phyloP scores from a whole-genome alignment of 1,140 invertebrate genomes.

The Neomicropteryx cornuta region DNA sequence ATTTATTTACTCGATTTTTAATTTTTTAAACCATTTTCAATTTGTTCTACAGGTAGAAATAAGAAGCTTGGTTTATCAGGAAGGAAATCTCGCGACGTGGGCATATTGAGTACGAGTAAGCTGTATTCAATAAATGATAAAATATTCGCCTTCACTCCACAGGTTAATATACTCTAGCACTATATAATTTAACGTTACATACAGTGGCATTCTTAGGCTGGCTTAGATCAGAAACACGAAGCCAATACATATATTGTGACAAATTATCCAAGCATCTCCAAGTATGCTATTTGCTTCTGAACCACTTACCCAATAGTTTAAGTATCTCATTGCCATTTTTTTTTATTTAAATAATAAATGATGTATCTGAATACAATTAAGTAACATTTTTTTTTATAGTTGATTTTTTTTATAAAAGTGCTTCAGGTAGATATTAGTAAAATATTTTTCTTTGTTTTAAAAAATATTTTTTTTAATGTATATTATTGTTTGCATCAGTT shows the following conservation, averaged over 20 bases:
- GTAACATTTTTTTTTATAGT: slow-evolving; percentile 9
- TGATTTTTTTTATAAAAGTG: slow-evolving; percentile 7
- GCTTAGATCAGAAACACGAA: no score
- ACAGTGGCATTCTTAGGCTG: no score
- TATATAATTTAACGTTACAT: slow-evolving; percentile 10
- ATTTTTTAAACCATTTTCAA: slow-evolving; percentile 8
- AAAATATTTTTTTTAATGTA: slow-evolving; percentile 28
- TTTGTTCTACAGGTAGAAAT: slow-evolving; percentile 59
- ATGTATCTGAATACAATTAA: no score
- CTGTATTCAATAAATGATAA: slow-evolving; percentile 91
- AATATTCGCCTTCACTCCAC: slow-evolving; percentile 97
- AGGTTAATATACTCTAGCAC: slow-evolving; percentile 51
- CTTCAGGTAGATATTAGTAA: slow-evolving; percentile 7
- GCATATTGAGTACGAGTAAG: slow-evolving; percentile 97
- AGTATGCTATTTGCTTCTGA: no score
- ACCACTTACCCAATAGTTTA: no score
- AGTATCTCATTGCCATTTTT: no score
- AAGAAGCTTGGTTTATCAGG: slow-evolving; percentile 88
- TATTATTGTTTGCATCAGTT: no score
- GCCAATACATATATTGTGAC: no score
- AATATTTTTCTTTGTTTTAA: slow-evolving; percentile 19
- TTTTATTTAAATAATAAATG: no score
- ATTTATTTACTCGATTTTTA: slow-evolving; percentile 6
- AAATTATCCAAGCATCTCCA: no score
- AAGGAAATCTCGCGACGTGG: slow-evolving; percentile 89